These are phyloP conservation scores for Phoxinus phoxinus DNA, from an alignment of 2,113 vertebrate genomes.

Conservation along the genomic window DNA sequence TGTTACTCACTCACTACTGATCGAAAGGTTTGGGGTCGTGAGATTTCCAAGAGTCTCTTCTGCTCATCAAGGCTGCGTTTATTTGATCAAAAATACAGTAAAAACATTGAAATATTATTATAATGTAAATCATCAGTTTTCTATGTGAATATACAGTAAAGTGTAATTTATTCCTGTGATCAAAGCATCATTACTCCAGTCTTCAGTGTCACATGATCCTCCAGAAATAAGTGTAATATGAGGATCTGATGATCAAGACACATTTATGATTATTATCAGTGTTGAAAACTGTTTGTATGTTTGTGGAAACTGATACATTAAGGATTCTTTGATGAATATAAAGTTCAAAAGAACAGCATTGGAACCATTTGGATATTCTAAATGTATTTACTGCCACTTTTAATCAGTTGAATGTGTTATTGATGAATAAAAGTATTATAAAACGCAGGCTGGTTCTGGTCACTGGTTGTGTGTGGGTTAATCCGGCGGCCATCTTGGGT, in stretches of 20 bases:
- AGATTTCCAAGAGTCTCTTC: no score
- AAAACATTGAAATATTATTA: not conserved
- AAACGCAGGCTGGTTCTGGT: not conserved
- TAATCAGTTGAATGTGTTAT: not conserved
- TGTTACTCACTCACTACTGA: no score
- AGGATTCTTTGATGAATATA: no score
- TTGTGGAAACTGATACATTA: no score
- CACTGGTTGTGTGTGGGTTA: not conserved
- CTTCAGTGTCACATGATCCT: not conserved
- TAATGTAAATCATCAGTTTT: not conserved
- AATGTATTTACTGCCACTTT: not conserved
- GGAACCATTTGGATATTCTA: not conserved
- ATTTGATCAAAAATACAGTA: not conserved
- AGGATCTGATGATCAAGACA: no score
- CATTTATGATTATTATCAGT: no score
- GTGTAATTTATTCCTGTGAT: not conserved
- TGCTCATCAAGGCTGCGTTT: not conserved
- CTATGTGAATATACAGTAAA: not conserved
- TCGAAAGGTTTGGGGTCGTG: not conserved
- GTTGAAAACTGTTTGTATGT: no score
- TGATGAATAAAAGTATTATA: not conserved
- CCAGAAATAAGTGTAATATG: no score
- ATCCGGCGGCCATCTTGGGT: constrained; percentile 27
- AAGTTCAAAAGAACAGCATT: no score
- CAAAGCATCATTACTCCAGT: not conserved